Evolutionary conservation across 2,113 vertebrate species (phyloP), one percentile per base, ranked within the genome.

Genomic region (Halcyon senegalensis): DNA sequence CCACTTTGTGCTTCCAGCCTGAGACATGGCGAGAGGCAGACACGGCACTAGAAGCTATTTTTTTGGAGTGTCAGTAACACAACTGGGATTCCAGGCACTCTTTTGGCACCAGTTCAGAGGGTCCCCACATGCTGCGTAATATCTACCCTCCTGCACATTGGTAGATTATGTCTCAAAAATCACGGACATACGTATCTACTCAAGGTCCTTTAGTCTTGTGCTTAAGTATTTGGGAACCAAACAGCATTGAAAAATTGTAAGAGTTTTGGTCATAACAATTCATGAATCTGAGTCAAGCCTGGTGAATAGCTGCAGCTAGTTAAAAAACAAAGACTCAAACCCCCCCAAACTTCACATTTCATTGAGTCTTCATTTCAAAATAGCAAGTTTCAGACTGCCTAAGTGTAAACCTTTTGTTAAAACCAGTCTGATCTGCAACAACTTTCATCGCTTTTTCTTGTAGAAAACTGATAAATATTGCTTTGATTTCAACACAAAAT

Each of bases 341-440:
- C 3, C 3, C 16, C 18, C 39, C 9, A 23, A 62, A 66, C 17
- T 62, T 58, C 25, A 44, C 13, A 80, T 69, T 87, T 92, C 35
- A 84, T 62, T 92, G 62, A 84, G 58, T 72, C 62, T 78, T 70
- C 35, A 37, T 87, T 94, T 92, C 58, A 84, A 87, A 95, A 87
- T 5, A 87, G 63, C 51, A 72, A 75, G 53, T 67, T 72, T 33
- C 70, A 81, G 68, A 39, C 63, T 92, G 77, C 76, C 63, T 28
- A 2, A 84, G 64, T 79, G 27, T 44, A 94, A 96, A 84, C 5
- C 69, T 84, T 96, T 87, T 95, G 84, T 95, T 89, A 78, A 94
- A 95, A 89, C 74, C 84, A 91, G 91, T 91, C 73, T 73, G 44
- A 78, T 72, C 77, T 84, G 89, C 91, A 94, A 82, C 35, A 89